Evolutionary conservation across 2,888 invertebrate species (phyloP).

Genomic region (Prionchulus punctatus): DNA sequence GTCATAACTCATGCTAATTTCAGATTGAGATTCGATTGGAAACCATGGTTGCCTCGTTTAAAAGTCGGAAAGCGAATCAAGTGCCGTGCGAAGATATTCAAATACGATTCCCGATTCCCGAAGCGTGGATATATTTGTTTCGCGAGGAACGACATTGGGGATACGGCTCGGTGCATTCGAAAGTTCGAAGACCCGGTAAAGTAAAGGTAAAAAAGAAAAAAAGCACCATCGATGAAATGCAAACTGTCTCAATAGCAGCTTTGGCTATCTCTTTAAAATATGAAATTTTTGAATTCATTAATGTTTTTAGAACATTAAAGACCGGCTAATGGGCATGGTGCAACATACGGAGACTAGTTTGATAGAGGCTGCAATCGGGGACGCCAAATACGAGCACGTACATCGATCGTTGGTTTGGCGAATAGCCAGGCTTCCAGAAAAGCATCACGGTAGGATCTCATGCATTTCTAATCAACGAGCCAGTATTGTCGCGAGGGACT

Average conservation of each 20-base stretch:
- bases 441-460: slow-evolving; percentile 94
- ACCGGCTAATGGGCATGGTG: slow-evolving; percentile 51
- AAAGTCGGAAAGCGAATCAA: slow-evolving; percentile 81
- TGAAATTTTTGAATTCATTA: too few relatives aligned
- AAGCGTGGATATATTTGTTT: slow-evolving; percentile 98
- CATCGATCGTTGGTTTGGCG: slow-evolving; percentile 94
- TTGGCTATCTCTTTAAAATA: too few relatives aligned
- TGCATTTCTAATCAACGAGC: too few relatives aligned
- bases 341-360: slow-evolving; percentile 74
- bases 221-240: background rate
- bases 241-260: too few relatives aligned
- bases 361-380: slow-evolving; percentile 80
- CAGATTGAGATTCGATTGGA: slow-evolving; percentile 85
- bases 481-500: too few relatives aligned
- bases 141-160: slow-evolving; percentile 77
- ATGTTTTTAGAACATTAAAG: slow-evolving; percentile 27
- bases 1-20: too few relatives aligned
- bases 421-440: slow-evolving; percentile 87
- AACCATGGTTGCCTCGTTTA: slow-evolving; percentile 87
- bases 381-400: slow-evolving; percentile 97
- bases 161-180: slow-evolving; percentile 89
- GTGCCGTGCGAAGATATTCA: slow-evolving; percentile 87
- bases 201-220: slow-evolving; percentile 37
- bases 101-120: slow-evolving; percentile 79
- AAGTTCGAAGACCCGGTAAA: slow-evolving; percentile 44